Evolutionary conservation across 2,797 vertebrate genomes (phyloP).

Genomic region (Eulemur rubriventer): DNA sequence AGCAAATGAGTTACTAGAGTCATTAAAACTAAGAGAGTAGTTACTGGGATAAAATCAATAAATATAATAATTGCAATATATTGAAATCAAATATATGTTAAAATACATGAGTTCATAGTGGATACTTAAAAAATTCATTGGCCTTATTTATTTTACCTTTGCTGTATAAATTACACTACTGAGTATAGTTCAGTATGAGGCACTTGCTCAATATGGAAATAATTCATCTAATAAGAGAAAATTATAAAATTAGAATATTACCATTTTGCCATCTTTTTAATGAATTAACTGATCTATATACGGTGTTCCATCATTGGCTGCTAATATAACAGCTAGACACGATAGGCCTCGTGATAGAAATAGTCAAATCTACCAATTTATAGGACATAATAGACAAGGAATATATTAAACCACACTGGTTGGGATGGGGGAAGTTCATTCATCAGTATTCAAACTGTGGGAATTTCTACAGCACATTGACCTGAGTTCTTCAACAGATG

Average conservation of each 20-base stretch:
- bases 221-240: slow-evolving; percentile 36
- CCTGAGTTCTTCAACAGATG: not conserved
- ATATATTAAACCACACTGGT: not conserved
- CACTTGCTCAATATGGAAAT: not conserved
- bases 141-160: not conserved
- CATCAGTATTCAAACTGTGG: not conserved
- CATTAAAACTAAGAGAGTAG: slow-evolving; percentile 4
- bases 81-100: not conserved
- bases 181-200: not conserved
- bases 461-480: not conserved
- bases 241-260: not conserved
- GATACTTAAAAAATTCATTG: not conserved
- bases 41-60: not conserved
- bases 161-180: not conserved
- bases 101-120: not conserved
- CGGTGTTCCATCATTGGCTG: not conserved
- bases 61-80: not conserved
- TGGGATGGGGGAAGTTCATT: not conserved
- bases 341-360: not conserved
- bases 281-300: not conserved
- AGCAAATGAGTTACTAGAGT: not conserved
- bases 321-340: not conserved
- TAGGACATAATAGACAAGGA: not conserved
- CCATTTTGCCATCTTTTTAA: not conserved
- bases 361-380: not conserved